Evolutionary conservation across 2,888 invertebrate species (phyloP).

Genomic region (Oscheius onirici): DNA sequence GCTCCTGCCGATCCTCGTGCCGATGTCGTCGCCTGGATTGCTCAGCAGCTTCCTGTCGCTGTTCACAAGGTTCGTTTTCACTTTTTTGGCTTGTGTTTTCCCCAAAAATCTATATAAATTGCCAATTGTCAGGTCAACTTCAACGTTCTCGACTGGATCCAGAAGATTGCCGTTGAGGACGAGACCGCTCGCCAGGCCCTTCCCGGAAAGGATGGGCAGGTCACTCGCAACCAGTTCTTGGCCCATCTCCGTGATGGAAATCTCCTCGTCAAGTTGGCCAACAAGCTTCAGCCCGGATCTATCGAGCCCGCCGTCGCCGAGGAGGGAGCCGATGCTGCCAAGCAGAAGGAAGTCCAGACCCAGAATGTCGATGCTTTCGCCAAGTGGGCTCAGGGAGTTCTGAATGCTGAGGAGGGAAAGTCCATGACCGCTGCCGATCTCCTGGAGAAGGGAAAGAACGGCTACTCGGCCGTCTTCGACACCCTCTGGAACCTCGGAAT

Average conservation of each 20-base stretch:
- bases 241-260: conserved; percentile 64
- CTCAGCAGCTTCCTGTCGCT: conserved; percentile 65
- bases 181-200: conserved; percentile 58
- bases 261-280: conserved; percentile 64
- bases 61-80: conserved; percentile 61
- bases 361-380: conserved; percentile 66
- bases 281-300: conserved; percentile 52
- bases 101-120: background rate
- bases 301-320: conserved; percentile 35
- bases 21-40: conserved; percentile 66
- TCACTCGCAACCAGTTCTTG: conserved; percentile 67
- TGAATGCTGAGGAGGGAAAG: conserved; percentile 59
- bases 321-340: conserved; percentile 63
- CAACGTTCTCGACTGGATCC: conserved; percentile 63
- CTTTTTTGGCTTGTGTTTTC: background rate
- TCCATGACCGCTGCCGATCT: conserved; percentile 63
- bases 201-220: conserved; percentile 63
- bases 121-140: conserved; percentile 58
- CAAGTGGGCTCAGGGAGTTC: conserved; percentile 60
- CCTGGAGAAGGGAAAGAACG: conserved; percentile 68
- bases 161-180: conserved; percentile 58
- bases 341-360: conserved; percentile 63
- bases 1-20: conserved; percentile 64
- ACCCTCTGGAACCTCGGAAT: conserved; percentile 64
- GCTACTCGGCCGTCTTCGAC: conserved; percentile 64